Base-by-base conservation (phyloP, 37 sponge, comb jelly and placozoan genomes). In the Beroe ovata region DNA sequence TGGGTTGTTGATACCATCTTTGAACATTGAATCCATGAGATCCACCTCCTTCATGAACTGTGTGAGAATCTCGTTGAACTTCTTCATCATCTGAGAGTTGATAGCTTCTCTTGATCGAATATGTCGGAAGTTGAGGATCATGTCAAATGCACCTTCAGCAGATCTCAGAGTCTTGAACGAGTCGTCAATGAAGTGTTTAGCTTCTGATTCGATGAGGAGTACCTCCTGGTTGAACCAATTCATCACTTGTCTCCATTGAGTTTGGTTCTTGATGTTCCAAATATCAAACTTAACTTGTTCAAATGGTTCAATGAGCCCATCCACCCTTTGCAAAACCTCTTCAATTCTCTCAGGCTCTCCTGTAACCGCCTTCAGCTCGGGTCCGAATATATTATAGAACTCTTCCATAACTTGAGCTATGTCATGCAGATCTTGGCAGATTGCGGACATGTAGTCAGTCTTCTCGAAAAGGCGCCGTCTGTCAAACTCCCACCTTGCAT, bases 401-500 rank as follows among this genome's bases (percentile, higher is more conserved):
- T 99, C 99, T 40, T 99, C 96, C 89, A 99, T 93, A 14, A 89
- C 89, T 28, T 89, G 94, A 25, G 93, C 95, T 19, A 99, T 91
- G 60, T 92, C 71, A 59, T 92, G 64, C 29, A 99, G 93, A 60
- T 95, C 95, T 88, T 91, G 93, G 64, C 99, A 99, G 28, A 96
- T 95, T 32, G 92, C 93, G 60, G 93, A 91, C 59, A 96, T 93
- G 90, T 99, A 94, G 72, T 96, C 95, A 1, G 95, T 94, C 28
- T 93, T 91, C 34, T 95, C 95, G 92, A 99, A 99, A 60, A 99
- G 92, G 59, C 89, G 92, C 88, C 91, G 91, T 60, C 95, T 90
- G 64, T 99, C 99, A 92, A 99, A 99, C 91, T 99, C 99, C 99
- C 99, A 99, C 41, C 99, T 93, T 0, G 96, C 93, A 89, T 99